phyloP scores from a whole-genome alignment of 1,140 invertebrate genomes.

The Drosophila kurseongensis region DNA sequence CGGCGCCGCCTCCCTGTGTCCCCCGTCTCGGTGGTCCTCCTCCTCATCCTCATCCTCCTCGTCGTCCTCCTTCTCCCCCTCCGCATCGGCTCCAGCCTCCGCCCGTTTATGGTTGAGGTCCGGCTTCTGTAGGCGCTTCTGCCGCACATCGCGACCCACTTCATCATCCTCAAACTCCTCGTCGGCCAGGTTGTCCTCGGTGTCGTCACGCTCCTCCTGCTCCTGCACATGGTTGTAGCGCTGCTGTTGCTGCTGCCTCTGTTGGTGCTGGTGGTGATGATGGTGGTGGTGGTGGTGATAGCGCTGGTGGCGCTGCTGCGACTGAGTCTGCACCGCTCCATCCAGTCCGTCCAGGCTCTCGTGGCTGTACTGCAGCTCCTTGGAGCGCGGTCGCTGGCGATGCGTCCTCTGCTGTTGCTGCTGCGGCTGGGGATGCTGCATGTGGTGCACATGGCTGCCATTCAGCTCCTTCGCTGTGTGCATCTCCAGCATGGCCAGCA shows the following conservation, averaged over 20 bases:
- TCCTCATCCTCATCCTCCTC: constrained; percentile 21
- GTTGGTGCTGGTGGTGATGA: constrained; percentile 57
- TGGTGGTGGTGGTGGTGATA: constrained; percentile 75
- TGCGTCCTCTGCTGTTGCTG: constrained; percentile 58
- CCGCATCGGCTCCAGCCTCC: constrained; percentile 21
- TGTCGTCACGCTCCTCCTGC: constrained; percentile 78
- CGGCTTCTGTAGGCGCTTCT: constrained; percentile 60
- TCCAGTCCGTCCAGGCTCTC: constrained; percentile 74
- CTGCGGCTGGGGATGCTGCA: constrained; percentile 20
- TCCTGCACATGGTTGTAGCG: constrained; percentile 71
- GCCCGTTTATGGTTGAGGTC: constrained; percentile 21
- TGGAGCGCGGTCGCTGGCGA: constrained; percentile 75
- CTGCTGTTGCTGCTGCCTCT: constrained; percentile 47
- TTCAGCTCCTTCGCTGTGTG: constrained; percentile 41
- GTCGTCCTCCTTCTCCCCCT: constrained; percentile 24
- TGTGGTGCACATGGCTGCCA: neutral
- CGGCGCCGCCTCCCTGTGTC: constrained; percentile 24
- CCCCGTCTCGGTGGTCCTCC: constrained; percentile 30
- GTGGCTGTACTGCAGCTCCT: constrained; percentile 78
- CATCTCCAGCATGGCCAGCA: constrained; percentile 68
- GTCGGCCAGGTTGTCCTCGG: constrained; percentile 82
- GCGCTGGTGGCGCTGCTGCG: constrained; percentile 51
- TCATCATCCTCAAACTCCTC: constrained; percentile 84
- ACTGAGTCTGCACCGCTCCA: constrained; percentile 33
- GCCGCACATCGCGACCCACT: constrained; percentile 76